Conservation (phyloP, 2,888 invertebrate genomes). For the Phalera bucephala region DNA sequence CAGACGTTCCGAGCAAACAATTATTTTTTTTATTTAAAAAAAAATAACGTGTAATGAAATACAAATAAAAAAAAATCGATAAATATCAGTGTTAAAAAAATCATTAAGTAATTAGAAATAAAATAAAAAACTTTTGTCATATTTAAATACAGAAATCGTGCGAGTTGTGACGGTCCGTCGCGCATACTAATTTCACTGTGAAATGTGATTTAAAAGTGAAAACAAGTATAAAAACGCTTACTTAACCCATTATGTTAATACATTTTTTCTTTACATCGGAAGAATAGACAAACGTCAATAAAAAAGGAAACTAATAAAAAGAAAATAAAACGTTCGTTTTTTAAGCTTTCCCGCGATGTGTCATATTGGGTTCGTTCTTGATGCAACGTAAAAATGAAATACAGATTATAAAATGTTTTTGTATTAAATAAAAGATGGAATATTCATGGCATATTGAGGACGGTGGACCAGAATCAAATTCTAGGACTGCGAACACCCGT, state of each 20-base stretch:
- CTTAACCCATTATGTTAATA: conserved; percentile 2
- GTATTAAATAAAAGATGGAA: conserved; percentile 62
- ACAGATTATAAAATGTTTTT: conserved; percentile 17
- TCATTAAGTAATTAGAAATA: too few species aligned
- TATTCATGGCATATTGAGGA: conserved; percentile 77
- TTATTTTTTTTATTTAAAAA: conserved; percentile 29
- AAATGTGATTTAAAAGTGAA: conserved; percentile 41
- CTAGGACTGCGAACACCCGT: conserved; percentile 41
- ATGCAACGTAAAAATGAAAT: conserved; percentile 39
- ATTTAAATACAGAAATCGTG: conserved; percentile 19
- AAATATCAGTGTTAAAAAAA: conserved; percentile 10
- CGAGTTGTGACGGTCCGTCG: conserved; percentile 39
- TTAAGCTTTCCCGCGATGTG: conserved; percentile 38
- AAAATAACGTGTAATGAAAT: conserved; percentile 29
- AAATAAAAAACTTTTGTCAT: conserved; percentile 9
- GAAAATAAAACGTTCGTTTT: conserved; percentile 4
- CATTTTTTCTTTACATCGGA: neutral
- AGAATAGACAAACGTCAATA: too few species aligned
- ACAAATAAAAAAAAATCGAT: conserved; percentile 7
- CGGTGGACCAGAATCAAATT: conserved; percentile 52
- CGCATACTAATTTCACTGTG: conserved; percentile 44
- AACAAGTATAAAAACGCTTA: conserved; percentile 22
- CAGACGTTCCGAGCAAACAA: conserved; percentile 62
- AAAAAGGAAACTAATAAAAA: neutral
- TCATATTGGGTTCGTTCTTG: conserved; percentile 39